Evolutionary conservation across 2,113 vertebrate genomes (phyloP).

Genomic region (Trogon surrucura): DNA sequence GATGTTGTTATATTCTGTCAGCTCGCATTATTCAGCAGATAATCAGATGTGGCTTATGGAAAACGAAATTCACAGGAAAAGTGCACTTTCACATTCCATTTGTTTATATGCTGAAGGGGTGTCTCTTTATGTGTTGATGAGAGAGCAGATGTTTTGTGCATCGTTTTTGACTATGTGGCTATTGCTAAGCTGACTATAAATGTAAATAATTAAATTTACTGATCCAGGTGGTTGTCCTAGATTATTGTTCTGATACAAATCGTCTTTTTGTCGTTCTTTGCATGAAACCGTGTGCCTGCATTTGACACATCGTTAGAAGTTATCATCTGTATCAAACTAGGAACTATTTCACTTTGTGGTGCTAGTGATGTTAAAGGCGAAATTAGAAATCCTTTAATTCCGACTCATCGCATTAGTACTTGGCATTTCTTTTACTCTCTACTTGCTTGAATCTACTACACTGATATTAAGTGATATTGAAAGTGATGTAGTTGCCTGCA

Average conservation of each 20-base stretch:
- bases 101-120: not conserved
- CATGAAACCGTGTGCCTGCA: not conserved
- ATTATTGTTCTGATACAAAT: not conserved
- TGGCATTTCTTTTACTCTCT: not conserved
- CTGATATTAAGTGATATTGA: fast-evolving
- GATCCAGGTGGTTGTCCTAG: constrained; percentile 41
- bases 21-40: not conserved
- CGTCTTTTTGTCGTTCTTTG: constrained; percentile 9
- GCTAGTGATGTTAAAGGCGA: not conserved
- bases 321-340: not conserved
- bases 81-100: not conserved
- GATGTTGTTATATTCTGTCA: not conserved
- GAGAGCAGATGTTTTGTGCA: constrained; percentile 25
- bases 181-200: constrained; percentile 20
- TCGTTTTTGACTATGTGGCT: not conserved
- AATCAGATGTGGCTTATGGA: not conserved
- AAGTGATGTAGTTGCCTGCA: not conserved
- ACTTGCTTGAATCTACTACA: not conserved
- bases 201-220: not conserved
- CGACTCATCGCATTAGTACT: not conserved
- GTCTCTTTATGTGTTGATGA: not conserved
- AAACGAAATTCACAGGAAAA: not conserved
- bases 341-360: not conserved
- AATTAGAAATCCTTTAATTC: not conserved
- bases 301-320: constrained; percentile 16